A percentile compares a stretch with the other conserved stretches of the same genome.
Evolutionary conservation across 2,888 invertebrate species (phyloP).

Genomic region (Synanthedon andrenaeformis): DNA sequence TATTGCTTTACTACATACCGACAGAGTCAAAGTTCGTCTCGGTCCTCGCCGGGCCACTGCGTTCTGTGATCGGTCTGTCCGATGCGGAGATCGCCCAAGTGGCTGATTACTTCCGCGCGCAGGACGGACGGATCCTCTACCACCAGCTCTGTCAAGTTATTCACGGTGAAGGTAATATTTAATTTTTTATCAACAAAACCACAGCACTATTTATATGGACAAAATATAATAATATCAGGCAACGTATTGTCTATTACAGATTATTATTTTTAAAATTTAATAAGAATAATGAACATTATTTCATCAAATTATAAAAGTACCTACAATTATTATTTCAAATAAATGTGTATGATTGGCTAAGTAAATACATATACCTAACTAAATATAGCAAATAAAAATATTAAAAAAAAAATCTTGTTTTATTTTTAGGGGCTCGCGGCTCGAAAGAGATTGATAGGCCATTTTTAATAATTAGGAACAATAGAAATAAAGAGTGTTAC

Average conservation of each 20-base stretch:
- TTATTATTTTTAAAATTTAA: too few species aligned
- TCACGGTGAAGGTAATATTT: conserved; percentile 71
- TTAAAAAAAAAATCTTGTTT: too few species aligned
- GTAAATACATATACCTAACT: too few species aligned
- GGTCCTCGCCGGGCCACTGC: conserved; percentile 76
- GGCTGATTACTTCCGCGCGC: conserved; percentile 82
- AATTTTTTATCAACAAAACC: neutral
- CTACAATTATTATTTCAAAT: too few species aligned
- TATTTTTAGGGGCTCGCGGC: too few species aligned
- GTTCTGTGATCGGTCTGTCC: conserved; percentile 75
- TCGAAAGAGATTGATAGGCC: too few species aligned
- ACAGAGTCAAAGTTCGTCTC: conserved; percentile 80
- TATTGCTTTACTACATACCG: neutral
- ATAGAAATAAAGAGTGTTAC: neutral
- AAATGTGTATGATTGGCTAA: too few species aligned
- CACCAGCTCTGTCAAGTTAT: conserved; percentile 81
- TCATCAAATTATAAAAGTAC: too few species aligned
- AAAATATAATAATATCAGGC: neutral
- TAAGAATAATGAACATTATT: too few species aligned
- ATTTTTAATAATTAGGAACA: too few species aligned
- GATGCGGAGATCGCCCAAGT: conserved; percentile 79
- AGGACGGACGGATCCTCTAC: conserved; percentile 82
- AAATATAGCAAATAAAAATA: too few species aligned
- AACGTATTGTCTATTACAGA: too few species aligned
- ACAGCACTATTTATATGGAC: neutral